These are phyloP conservation scores for Drosophila auraria DNA, from an alignment of 1,140 invertebrate genomes.

Conservation along the genomic window DNA sequence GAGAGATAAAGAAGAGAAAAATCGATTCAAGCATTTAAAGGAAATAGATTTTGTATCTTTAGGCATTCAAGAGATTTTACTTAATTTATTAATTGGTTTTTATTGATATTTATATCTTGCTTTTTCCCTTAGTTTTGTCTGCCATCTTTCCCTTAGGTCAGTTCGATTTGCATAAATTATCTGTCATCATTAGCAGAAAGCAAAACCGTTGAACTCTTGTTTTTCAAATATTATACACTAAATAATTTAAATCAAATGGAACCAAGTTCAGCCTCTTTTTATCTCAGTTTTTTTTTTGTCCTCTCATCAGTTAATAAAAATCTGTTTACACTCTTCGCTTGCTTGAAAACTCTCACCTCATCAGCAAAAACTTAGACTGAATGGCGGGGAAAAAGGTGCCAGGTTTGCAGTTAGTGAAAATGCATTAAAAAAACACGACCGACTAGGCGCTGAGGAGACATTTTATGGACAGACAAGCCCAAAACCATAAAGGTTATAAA, in stretches of 20 bases:
- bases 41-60: background rate
- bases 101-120: slow-evolving; percentile 1
- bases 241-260: background rate
- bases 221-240: background rate
- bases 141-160: slow-evolving; percentile 5
- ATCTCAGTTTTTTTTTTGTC: background rate
- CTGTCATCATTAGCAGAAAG: slow-evolving; percentile 33
- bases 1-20: background rate
- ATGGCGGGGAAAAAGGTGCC: slow-evolving; percentile 38
- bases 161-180: slow-evolving; percentile 21
- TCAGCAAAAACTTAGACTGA: slow-evolving; percentile 28
- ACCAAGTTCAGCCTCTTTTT: background rate
- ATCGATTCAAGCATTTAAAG: background rate
- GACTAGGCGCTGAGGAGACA: slow-evolving; percentile 1
- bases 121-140: background rate
- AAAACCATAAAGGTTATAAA: slow-evolving; percentile 48
- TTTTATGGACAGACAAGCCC: slow-evolving; percentile 54
- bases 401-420: slow-evolving; percentile 71
- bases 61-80: background rate
- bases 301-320: slow-evolving; percentile 35
- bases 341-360: slow-evolving; percentile 69
- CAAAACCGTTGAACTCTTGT: background rate
- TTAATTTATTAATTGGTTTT: slow-evolving; percentile 6
- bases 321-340: slow-evolving; percentile 51
- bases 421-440: slow-evolving; percentile 43